Evolutionary conservation across 2,113 vertebrate genomes (phyloP).

Genomic region (Eptesicus fuscus): DNA sequence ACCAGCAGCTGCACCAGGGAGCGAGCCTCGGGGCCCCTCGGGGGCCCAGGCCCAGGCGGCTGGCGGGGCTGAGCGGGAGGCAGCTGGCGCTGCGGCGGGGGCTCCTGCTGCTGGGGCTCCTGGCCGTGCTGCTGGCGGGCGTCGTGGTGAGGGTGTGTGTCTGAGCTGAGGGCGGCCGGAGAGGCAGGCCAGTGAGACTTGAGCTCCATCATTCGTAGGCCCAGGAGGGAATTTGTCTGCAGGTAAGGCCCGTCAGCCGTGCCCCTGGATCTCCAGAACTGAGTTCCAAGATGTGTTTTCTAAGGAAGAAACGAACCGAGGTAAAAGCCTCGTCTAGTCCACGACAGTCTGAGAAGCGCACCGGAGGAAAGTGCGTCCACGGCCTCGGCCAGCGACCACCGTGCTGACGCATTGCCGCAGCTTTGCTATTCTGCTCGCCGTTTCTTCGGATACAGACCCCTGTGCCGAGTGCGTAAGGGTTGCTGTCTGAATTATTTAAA

Average conservation of each 20-base stretch:
- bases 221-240: not conserved
- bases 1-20: not conserved
- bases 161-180: not conserved
- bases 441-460: not conserved
- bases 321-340: not conserved
- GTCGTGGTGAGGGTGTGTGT: conserved; percentile 69
- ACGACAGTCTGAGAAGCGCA: not conserved
- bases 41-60: not conserved
- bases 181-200: not conserved
- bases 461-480: not conserved
- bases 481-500: conserved; percentile 30
- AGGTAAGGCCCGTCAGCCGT: not conserved
- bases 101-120: conserved; percentile 26
- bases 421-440: not conserved
- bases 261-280: not conserved
- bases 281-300: not conserved
- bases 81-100: conserved; percentile 33
- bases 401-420: not conserved
- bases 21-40: fast-evolving
- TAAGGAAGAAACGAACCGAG: not conserved
- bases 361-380: not conserved
- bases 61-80: fast-evolving
- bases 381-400: not conserved
- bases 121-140: conserved; percentile 71
- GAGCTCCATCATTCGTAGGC: not conserved